Base-by-base conservation (phyloP, 2,113 vertebrate species). In the Etia nguti region DNA sequence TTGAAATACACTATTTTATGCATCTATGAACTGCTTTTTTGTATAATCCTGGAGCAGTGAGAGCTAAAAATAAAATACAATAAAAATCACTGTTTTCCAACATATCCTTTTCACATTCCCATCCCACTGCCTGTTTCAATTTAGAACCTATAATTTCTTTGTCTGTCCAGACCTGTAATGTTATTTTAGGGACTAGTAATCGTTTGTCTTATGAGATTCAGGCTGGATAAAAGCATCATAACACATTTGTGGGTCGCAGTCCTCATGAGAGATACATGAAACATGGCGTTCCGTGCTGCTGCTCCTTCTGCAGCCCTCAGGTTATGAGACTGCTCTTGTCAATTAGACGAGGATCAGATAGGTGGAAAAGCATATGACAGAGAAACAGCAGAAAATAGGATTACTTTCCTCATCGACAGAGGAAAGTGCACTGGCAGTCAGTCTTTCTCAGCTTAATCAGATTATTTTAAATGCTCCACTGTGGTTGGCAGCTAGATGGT, bases 311-410 rank as follows among this genome's bases (percentile, higher is more conserved):
- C 8, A 87, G 65, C 79, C 80, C 29, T 3, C 31, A 56, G 80
- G 77, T 85, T 80, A 57, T 10, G 34, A 73, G 36, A 65, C 79
- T 83, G 82, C 82, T 77, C 89, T 52, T 84, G 85, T 90, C 90
- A 89, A 82, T 95, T 92, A 92, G 75, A 24, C 26, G 80, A 59
- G 65, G 86, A 94, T 93, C 80, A 93, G 92, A 94, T 93, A 92
- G 52, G 83, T 89, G 83, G 73, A 65, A 50, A 85, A 92, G 79
- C 82, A 43, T 88, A 84, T 90, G 91, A 92, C 83, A 89, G 87
- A 59, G 82, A 93, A 95, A 90, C 79, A 79, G 92, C 86, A 90
- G 94, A 93, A 94, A 95, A 96, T 91, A 83, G 85, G 92, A 95
- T 94, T 93, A 95, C 54, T 54, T 52, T 83, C 36, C 87, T 91